Conservation (phyloP, 2,113 vertebrate species). For the Boulengerochromis microlepis region DNA sequence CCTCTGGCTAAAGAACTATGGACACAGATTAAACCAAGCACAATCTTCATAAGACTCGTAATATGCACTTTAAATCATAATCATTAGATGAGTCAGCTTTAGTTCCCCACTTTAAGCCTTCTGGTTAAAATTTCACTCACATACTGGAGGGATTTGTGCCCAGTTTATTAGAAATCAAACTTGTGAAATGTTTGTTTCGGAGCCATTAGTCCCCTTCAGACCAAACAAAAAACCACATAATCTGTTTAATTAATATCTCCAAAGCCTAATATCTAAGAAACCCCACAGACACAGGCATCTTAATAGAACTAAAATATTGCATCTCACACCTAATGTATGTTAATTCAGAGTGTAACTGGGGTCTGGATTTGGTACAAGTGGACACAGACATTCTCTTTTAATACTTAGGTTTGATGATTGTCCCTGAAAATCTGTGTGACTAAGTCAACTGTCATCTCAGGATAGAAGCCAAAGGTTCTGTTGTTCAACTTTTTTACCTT, state of each 20-base stretch:
- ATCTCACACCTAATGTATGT: not conserved
- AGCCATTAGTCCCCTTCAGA: constrained; percentile 15
- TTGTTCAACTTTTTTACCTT: not conserved
- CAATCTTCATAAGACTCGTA: not conserved
- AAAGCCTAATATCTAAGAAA: constrained; percentile 17
- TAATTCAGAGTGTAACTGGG: not conserved
- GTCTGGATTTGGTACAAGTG: not conserved
- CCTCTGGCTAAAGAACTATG: not conserved
- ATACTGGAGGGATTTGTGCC: not conserved
- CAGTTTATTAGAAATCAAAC: constrained; percentile 13
- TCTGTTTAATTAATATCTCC: constrained; percentile 45
- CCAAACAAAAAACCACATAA: constrained; percentile 22
- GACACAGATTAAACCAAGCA: not conserved
- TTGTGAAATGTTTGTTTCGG: not conserved
- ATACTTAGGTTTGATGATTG: not conserved
- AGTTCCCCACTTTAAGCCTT: not conserved
- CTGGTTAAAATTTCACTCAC: not conserved
- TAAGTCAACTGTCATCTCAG: not conserved
- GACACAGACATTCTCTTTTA: not conserved
- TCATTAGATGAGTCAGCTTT: not conserved
- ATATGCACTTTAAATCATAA: not conserved
- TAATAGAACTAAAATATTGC: not conserved
- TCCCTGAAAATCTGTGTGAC: not conserved
- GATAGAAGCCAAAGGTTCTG: constrained; percentile 1
- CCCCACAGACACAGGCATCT: constrained; percentile 4